Base-by-base conservation (phyloP, 2,113 vertebrate species). In the Pseudorhombus dupliciocellatus region DNA sequence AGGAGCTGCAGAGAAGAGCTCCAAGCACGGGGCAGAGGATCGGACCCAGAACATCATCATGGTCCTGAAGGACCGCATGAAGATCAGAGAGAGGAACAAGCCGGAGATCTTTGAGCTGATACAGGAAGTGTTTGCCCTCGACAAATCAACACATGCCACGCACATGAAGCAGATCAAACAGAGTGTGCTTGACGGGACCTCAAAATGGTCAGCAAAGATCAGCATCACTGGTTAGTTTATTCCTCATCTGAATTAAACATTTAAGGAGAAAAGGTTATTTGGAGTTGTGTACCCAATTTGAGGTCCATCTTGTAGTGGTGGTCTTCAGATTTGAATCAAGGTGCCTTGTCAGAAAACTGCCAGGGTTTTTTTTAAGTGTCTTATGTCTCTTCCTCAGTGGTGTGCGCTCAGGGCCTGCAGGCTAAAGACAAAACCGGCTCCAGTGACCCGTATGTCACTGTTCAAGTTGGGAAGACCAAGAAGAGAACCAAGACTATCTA, bases 61-160 rank as follows among this genome's bases (percentile, higher is more conserved):
- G 97, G 98, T 98, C 79, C 93, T 99, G 57, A 99, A 99, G 84
- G 98, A 99, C 85, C 96, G 98, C 77, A 99, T 99, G 98, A 99
- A 99, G 93, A 99, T 99, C 90, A 92, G 98, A 4, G 98, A 99
- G 84, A 93, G 97, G 75, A 99, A 99, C 92, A 98, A 98, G 61
- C 98, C 97, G 0, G 98, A 99, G 92, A 99, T 99, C 85, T 99
- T 99, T 58, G 97, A 98, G 90, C 95, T 95, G 63, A 99, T 99
- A 88, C 97, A 96, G 84, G 98, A 99, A 89, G 94, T 99, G 71
- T 99, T 99, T 31, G 95, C 75, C 0, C 90, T 98, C 40, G 93
- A 92, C 81, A 98, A 98, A 83, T 74, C 94, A 2, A 93, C 92
- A 0, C 97, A 99, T 22, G 95, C 84, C 0, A 94, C 95, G 2